phyloP scores from a whole-genome alignment of 2,888 invertebrate genomes.

The Conchocele bisecta region DNA sequence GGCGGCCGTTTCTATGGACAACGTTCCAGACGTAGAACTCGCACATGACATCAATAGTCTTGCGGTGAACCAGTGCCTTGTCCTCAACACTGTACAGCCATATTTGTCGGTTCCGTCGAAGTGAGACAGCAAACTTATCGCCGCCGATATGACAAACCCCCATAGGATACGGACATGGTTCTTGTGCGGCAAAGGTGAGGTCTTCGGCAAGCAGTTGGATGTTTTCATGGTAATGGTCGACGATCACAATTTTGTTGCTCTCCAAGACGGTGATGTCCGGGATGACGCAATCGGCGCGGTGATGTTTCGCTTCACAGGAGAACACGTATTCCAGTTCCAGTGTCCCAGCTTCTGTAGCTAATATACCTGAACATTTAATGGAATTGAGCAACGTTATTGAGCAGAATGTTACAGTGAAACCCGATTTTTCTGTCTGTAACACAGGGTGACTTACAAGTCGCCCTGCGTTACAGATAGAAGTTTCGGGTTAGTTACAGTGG shows the following conservation, averaged over 20 bases:
- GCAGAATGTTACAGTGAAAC: too few relatives aligned
- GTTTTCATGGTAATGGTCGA: conserved; percentile 38
- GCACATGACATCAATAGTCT: conserved; percentile 4
- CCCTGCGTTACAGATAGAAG: too few relatives aligned
- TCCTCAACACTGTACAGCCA: conserved; percentile 12
- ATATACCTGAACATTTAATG: too few relatives aligned
- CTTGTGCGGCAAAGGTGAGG: conserved; percentile 8
- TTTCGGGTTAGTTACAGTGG: too few relatives aligned
- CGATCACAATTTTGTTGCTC: conserved; percentile 15
- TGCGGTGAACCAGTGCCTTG: neutral
- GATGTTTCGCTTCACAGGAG: conserved; percentile 8
- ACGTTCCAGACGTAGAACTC: conserved; percentile 37
- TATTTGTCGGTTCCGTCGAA: conserved; percentile 22
- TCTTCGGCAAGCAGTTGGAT: conserved; percentile 27
- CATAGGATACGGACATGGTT: conserved; percentile 32
- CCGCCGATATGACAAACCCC: conserved; percentile 9
- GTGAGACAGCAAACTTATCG: conserved; percentile 6
- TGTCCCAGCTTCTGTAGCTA: too few relatives aligned
- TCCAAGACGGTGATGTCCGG: conserved; percentile 24
- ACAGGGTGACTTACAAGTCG: too few relatives aligned
- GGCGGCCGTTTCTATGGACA: conserved; percentile 2
- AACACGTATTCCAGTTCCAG: too few relatives aligned
- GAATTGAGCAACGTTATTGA: too few relatives aligned
- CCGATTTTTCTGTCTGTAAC: too few relatives aligned
- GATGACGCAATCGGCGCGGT: conserved; percentile 32